Evolutionary conservation across 2,797 vertebrate species (phyloP).

Genomic region (Eulemur coronatus): DNA sequence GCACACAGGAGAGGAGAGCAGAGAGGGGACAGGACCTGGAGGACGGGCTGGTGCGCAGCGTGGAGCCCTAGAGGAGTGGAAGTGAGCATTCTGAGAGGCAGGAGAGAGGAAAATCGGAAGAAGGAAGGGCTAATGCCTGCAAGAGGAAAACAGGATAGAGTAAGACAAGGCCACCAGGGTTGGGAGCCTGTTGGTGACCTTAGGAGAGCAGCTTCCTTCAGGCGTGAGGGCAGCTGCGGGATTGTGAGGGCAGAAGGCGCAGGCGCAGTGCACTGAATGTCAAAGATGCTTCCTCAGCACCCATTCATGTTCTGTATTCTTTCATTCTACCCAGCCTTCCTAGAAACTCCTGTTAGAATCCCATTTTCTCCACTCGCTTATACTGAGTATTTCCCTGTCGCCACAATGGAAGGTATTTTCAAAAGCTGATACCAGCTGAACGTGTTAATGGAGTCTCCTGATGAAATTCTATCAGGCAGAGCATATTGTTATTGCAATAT

Average conservation of each 20-base stretch:
- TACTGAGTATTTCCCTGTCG: background rate
- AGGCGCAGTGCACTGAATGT: accelerated
- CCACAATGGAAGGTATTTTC: background rate
- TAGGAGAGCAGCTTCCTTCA: background rate
- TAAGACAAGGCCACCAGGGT: accelerated
- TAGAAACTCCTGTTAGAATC: constrained; percentile 5
- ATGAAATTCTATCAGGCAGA: constrained; percentile 62
- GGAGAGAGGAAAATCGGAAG: background rate
- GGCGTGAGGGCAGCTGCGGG: too few species aligned
- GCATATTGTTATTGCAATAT: constrained; percentile 65
- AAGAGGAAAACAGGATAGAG: background rate
- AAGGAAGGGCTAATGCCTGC: background rate
- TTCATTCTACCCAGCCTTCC: background rate
- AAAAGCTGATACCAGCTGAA: constrained; percentile 64
- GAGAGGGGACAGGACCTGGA: background rate
- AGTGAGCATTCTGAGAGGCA: background rate
- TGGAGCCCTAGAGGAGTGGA: background rate
- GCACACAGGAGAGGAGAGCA: background rate
- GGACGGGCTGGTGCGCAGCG: accelerated
- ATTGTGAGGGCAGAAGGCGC: too few species aligned
- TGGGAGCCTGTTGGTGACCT: background rate
- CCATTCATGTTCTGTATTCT: background rate
- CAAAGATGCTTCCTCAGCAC: background rate
- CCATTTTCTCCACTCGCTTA: background rate
- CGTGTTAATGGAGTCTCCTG: constrained; percentile 29